Evolutionary conservation across 2,888 invertebrate species (phyloP).

Genomic region (Auanema freiburgensis): DNA sequence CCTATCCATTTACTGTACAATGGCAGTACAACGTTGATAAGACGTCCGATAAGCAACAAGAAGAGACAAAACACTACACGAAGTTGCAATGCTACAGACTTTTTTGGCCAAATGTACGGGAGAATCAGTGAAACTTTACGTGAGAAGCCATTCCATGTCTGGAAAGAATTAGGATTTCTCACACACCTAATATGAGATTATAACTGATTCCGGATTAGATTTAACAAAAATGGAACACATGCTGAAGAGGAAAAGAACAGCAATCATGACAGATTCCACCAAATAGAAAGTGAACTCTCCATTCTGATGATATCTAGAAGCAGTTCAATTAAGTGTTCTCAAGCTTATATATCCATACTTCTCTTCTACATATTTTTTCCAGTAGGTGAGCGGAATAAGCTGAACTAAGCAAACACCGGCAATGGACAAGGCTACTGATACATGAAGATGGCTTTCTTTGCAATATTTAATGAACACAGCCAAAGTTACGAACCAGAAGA

Average conservation of each 20-base stretch:
- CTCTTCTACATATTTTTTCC: constrained; percentile 31
- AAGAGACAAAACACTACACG: constrained; percentile 81
- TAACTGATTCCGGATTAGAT: not conserved
- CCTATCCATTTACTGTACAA: constrained; percentile 89
- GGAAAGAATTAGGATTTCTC: constrained; percentile 1
- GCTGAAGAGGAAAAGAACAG: constrained; percentile 24
- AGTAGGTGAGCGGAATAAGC: constrained; percentile 34
- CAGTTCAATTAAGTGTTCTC: not conserved
- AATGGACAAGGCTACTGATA: too few relatives aligned
- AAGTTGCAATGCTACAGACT: constrained; percentile 75
- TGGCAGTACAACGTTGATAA: constrained; percentile 87
- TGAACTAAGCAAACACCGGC: constrained; percentile 21
- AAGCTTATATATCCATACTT: constrained; percentile 1
- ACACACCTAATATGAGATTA: not conserved
- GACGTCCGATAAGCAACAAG: constrained; percentile 78
- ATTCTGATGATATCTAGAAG: constrained; percentile 18
- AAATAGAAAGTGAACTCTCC: constrained; percentile 41
- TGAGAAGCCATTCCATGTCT: constrained; percentile 53
- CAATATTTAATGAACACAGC: constrained; percentile 35
- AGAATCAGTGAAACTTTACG: constrained; percentile 48
- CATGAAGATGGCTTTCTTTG: not conserved
- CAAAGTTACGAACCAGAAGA: constrained; percentile 31
- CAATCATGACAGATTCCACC: constrained; percentile 30
- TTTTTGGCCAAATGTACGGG: constrained; percentile 90
- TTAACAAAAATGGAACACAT: constrained; percentile 11